These are phyloP conservation scores for Hoplodrina blanda DNA, from an alignment of 2,888 invertebrate species.

Conservation along the genomic window DNA sequence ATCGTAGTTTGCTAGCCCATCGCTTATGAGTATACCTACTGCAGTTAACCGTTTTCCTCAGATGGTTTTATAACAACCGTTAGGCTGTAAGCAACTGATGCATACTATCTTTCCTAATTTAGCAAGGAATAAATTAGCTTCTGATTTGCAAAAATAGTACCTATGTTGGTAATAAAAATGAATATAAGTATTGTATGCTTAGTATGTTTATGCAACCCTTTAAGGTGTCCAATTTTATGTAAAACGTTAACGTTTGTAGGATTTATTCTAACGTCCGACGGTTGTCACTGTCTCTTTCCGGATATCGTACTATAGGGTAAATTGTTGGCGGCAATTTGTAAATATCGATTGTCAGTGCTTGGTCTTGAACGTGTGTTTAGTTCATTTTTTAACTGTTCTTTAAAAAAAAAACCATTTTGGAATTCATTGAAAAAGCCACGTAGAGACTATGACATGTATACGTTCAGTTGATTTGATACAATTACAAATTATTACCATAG, in stretches of 20 bases:
- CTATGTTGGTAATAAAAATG: not conserved
- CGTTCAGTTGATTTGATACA: not conserved
- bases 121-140: slow-evolving; percentile 7
- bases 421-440: not conserved
- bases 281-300: slow-evolving; percentile 59
- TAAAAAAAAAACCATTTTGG: no score
- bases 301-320: not conserved
- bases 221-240: slow-evolving; percentile 18
- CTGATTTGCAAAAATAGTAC: not conserved
- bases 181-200: not conserved
- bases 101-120: slow-evolving; percentile 29
- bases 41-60: slow-evolving; percentile 54
- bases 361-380: no score
- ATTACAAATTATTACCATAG: not conserved
- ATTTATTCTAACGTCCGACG: slow-evolving; percentile 65
- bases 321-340: not conserved
- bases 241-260: slow-evolving; percentile 71
- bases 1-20: slow-evolving; percentile 54
- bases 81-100: slow-evolving; percentile 26
- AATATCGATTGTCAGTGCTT: not conserved
- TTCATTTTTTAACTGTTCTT: no score
- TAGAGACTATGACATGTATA: no score
- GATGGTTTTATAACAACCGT: slow-evolving; percentile 52
- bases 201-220: slow-evolving; percentile 15
- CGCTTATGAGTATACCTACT: slow-evolving; percentile 40